Evolutionary conservation across 2,888 invertebrate genomes (phyloP).

Genomic region (Ditula angustiorana): DNA sequence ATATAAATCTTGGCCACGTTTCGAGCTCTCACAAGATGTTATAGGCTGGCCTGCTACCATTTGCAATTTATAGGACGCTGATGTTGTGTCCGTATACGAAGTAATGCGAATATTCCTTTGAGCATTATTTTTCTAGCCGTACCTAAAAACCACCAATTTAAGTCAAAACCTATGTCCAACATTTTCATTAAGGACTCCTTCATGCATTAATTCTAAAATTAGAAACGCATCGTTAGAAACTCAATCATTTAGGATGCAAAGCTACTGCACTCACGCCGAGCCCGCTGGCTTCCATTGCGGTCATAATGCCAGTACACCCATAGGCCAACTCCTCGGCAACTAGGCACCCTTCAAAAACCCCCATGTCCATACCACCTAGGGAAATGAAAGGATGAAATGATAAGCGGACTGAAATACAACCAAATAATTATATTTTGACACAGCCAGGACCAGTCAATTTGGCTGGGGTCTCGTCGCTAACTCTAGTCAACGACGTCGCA

Average conservation of each 20-base stretch:
- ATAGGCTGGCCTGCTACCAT: no score
- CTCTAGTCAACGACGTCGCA: background rate
- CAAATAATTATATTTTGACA: background rate
- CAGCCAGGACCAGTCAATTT: background rate
- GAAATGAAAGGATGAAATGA: conserved; percentile 43
- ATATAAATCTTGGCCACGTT: no score
- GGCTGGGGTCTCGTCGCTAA: background rate
- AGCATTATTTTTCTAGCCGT: no score
- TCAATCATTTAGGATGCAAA: background rate
- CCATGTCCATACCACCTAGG: conserved; percentile 91
- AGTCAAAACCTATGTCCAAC: no score
- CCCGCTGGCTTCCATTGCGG: conserved; percentile 95
- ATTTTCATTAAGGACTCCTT: background rate
- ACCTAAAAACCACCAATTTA: no score
- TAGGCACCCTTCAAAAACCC: conserved; percentile 91
- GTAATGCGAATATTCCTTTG: no score
- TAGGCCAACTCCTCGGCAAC: conserved; percentile 96
- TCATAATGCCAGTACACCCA: conserved; percentile 96
- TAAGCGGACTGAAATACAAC: conserved; percentile 8
- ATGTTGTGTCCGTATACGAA: no score
- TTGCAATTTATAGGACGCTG: no score
- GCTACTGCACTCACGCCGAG: conserved; percentile 88
- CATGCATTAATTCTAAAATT: background rate
- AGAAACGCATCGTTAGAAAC: background rate
- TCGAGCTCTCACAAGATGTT: no score